These are phyloP conservation scores for Syrrhaptes paradoxus DNA, from an alignment of 2,113 vertebrate species.

Conservation along the genomic window DNA sequence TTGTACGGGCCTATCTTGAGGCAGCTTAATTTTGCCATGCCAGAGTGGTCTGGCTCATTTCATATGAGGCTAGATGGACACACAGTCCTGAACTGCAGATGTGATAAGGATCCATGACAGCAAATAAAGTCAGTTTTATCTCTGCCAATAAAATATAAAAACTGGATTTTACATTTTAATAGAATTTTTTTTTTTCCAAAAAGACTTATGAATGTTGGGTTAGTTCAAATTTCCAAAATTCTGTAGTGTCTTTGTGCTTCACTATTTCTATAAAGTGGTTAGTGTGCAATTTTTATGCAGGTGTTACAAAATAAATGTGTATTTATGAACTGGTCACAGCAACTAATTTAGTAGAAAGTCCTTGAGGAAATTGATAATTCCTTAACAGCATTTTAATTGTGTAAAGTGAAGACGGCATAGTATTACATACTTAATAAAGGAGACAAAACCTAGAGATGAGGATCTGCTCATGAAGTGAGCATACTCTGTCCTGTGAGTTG, in stretches of 20 bases:
- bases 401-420: background rate
- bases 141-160: background rate
- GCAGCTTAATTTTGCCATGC: background rate
- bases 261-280: background rate
- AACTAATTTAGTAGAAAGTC: background rate
- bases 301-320: background rate
- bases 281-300: background rate
- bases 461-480: background rate
- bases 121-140: background rate
- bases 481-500: background rate
- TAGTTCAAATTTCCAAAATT: background rate
- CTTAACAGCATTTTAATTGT: background rate
- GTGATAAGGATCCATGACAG: background rate
- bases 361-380: constrained; percentile 10
- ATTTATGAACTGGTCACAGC: background rate
- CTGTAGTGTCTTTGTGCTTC: background rate
- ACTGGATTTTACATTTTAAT: background rate
- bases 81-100: background rate
- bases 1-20: background rate
- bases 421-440: background rate
- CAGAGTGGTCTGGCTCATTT: background rate
- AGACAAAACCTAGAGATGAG: background rate
- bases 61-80: background rate
- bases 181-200: background rate
- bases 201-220: background rate